Base-by-base conservation (phyloP, 2,113 vertebrate species). In the Zosterops lateralis region DNA sequence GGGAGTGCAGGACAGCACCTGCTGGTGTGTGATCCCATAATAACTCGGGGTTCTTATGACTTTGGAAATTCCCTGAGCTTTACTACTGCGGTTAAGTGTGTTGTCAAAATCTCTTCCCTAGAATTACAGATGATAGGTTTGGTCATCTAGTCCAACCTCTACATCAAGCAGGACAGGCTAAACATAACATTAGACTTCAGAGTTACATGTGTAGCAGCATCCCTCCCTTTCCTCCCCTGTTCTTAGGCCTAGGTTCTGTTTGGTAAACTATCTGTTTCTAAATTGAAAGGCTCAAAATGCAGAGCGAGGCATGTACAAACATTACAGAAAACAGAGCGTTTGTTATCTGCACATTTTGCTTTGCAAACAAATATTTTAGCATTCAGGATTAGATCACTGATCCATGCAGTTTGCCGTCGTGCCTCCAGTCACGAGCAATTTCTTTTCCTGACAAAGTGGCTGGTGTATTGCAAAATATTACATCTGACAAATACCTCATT, bases 81-180 rank as follows among this genome's bases (percentile, higher is more conserved):
- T 88, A 51, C 81, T 64, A n/a, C 76, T 91, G 95, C 1, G 82
- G 95, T 96, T 82, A 80, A 85, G 89, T 80, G 31, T 90, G 76
- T 79, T 96, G 93, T 89, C 68, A 95, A 89, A 93, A 80, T 68
- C 90, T 62, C 84, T 93, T 82, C 92, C 79, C 89, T 93, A 90
- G 92, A 92, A 96, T 94, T 92, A 94, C 26, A 95, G 93, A 94
- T 96, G 92, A 97, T 94, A 94, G 94, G 84, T 85, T 95, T 96
- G 96, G 94, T 95, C 73, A 62, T 94, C 90, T 67, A 50, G 81
- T 74, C 65, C 92, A 89, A 89, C 89, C 93, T 96, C 93, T 95
- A 96, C 82, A 95, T 68, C 77, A 51, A 82, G 87, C n/a, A 89
- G 92, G 84, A 91, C 86, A 90, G 84, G 72, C 90, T 94, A 95